These are phyloP conservation scores for Yponomeuta sedellus DNA, from an alignment of 2,888 invertebrate genomes.

Conservation along the genomic window DNA sequence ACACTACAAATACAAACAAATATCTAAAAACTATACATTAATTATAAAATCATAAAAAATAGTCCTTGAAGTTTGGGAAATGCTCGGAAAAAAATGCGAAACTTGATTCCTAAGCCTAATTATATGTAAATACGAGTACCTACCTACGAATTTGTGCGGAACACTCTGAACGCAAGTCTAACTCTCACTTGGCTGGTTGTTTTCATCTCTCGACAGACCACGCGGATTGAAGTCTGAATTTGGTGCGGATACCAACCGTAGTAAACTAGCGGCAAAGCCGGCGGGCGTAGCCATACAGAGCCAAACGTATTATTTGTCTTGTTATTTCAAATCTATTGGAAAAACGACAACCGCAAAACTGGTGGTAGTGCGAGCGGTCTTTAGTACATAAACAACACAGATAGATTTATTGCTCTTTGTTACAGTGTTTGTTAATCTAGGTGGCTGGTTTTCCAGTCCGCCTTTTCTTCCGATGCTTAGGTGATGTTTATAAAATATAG, in stretches of 20 bases:
- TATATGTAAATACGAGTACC: no score
- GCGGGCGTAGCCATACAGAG: slow-evolving; percentile 14
- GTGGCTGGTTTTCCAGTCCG: not conserved
- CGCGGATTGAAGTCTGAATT: not conserved
- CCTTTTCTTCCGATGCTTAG: not conserved
- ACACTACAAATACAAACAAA: no score
- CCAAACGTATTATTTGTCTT: slow-evolving; percentile 53
- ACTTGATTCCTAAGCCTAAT: no score
- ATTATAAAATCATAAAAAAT: no score
- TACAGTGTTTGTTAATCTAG: slow-evolving; percentile 15
- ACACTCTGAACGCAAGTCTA: no score
- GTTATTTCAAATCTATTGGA: slow-evolving; percentile 60
- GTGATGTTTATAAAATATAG: not conserved
- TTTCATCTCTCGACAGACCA: no score
- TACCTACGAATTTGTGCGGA: no score
- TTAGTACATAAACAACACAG: slow-evolving; percentile 24
- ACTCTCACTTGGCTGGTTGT: no score
- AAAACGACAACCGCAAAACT: slow-evolving; percentile 43
- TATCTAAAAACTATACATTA: no score
- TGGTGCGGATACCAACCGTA: not conserved
- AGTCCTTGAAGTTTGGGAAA: no score
- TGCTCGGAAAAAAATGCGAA: no score
- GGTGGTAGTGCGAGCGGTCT: slow-evolving; percentile 26
- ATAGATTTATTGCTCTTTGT: slow-evolving; percentile 20
- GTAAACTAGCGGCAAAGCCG: not conserved